Conservation (phyloP, 1,140 invertebrate genomes). For the Dendrolimus kikuchii region DNA sequence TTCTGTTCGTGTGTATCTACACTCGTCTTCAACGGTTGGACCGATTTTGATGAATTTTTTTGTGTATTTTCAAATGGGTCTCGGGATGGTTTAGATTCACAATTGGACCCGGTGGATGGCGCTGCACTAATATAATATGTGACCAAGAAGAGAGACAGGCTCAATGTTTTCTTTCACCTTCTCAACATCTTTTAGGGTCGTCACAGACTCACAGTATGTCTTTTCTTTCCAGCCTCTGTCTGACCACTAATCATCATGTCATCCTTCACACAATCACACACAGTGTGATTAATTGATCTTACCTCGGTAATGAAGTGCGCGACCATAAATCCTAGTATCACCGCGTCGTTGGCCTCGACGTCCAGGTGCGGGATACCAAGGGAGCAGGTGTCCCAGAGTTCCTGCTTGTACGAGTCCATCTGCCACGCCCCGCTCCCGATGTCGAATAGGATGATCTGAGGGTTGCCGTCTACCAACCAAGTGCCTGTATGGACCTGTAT, state of each 20-base stretch:
- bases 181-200: too few species aligned
- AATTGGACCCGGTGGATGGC: too few species aligned
- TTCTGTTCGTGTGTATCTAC: too few species aligned
- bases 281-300: slow-evolving; percentile 12
- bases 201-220: slow-evolving; percentile 9
- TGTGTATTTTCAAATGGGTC: too few species aligned
- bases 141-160: too few species aligned
- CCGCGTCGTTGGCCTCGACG: slow-evolving; percentile 96
- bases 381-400: slow-evolving; percentile 89
- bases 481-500: slow-evolving; percentile 90
- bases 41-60: too few species aligned
- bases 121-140: too few species aligned
- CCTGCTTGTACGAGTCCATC: slow-evolving; percentile 95
- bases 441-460: slow-evolving; percentile 98
- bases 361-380: slow-evolving; percentile 97
- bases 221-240: background rate
- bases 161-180: too few species aligned
- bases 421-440: slow-evolving; percentile 97
- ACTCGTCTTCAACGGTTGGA: too few species aligned
- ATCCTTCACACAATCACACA: background rate
- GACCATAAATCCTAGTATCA: slow-evolving; percentile 97
- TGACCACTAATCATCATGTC: background rate
- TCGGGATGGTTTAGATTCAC: too few species aligned
- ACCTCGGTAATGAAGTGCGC: slow-evolving; percentile 93
- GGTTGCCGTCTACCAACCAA: slow-evolving; percentile 99